Percentiles rank a stretch among this genome's conserved stretches.
phyloP scores from a whole-genome alignment of 2,113 vertebrate genomes.

The Tichodroma muraria region DNA sequence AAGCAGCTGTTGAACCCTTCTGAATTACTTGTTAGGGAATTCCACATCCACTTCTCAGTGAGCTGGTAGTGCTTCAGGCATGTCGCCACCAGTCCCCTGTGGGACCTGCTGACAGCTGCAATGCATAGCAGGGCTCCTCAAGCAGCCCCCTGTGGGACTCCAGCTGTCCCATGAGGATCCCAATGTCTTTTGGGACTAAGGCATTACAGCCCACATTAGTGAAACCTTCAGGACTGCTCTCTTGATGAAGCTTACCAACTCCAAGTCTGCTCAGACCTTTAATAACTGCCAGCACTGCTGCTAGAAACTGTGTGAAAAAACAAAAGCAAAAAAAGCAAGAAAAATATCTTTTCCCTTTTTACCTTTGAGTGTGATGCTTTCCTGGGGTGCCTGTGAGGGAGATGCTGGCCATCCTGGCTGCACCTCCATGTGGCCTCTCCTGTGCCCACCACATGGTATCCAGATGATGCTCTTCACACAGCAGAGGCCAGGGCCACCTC shows the following conservation, averaged over 20 bases:
- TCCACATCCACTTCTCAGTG: not conserved
- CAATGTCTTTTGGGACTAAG: not conserved
- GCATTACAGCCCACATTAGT: not conserved
- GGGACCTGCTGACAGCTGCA: not conserved
- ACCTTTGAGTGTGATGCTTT: not conserved
- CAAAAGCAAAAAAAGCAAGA: not conserved
- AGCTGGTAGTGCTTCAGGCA: not conserved
- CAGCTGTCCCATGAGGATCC: not conserved
- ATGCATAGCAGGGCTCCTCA: rapidly evolving
- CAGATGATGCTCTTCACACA: not conserved
- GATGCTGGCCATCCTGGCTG: not conserved
- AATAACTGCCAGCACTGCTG: not conserved
- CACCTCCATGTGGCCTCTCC: not conserved
- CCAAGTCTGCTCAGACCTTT: not conserved
- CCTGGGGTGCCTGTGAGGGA: not conserved
- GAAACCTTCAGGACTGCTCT: not conserved
- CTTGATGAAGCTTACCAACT: not conserved
- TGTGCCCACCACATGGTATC: rapidly evolving
- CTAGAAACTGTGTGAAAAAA: not conserved
- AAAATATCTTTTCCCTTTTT: rapidly evolving
- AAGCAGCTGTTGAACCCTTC: not conserved
- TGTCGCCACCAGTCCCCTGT: not conserved
- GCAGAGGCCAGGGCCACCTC: not conserved
- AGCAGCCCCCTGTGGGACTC: rapidly evolving
- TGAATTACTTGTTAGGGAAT: not conserved